phyloP scores from a whole-genome alignment of 2,113 vertebrate genomes.

The Ifrita kowaldi region DNA sequence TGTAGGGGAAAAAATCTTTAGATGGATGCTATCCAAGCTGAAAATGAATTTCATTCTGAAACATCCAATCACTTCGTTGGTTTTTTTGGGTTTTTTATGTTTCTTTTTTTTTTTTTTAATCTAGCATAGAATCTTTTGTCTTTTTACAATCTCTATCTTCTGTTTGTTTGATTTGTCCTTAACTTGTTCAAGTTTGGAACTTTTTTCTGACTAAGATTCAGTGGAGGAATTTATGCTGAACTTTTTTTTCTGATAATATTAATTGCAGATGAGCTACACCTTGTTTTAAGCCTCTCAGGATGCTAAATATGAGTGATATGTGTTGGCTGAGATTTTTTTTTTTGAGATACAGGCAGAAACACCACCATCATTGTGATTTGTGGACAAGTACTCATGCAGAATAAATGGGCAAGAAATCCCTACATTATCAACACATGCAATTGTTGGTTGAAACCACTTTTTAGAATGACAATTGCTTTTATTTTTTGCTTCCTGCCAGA shows the following conservation, averaged over 20 bases:
- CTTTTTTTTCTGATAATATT: background rate
- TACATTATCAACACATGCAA: constrained; percentile 23
- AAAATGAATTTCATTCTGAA: constrained; percentile 77
- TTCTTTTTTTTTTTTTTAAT: background rate
- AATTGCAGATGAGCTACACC: background rate
- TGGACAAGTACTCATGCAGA: background rate
- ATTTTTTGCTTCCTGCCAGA: constrained; percentile 21
- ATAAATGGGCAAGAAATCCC: constrained; percentile 42
- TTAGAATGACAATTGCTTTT: background rate
- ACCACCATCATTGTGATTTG: background rate
- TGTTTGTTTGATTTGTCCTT: constrained; percentile 40
- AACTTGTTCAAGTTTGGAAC: constrained; percentile 29
- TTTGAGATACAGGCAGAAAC: background rate
- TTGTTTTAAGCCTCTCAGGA: background rate
- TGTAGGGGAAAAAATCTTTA: constrained; percentile 77
- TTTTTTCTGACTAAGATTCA: background rate
- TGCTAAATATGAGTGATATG: background rate
- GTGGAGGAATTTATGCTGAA: background rate
- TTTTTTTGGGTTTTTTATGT: background rate
- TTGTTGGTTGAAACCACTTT: constrained; percentile 14
- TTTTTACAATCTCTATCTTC: constrained; percentile 5
- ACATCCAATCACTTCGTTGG: background rate
- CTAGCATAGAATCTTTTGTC: constrained; percentile 39
- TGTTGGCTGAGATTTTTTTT: background rate
- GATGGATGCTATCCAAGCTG: constrained; percentile 75